Conservation (phyloP, 23 tunicate genomes). For the Phallusia fumigata region DNA sequence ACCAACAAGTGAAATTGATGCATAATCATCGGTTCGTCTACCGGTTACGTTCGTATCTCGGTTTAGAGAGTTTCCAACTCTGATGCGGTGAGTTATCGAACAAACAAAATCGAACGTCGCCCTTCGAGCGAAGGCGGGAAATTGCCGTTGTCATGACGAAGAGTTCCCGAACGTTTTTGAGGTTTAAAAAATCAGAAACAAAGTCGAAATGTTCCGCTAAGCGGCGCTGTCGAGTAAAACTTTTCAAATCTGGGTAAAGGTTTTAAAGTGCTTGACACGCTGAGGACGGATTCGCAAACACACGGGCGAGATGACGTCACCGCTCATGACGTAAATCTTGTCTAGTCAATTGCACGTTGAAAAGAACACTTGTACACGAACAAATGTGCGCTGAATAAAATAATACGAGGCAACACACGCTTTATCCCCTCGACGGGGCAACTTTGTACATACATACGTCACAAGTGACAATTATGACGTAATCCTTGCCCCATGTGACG, state of each 20-base stretch:
- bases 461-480: no score
- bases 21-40: neutral
- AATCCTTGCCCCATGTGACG: no score
- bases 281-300: neutral
- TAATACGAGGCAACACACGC: no score
- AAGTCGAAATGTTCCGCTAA: neutral
- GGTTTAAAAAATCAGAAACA: neutral
- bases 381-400: no score
- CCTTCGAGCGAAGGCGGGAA: neutral
- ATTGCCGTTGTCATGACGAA: neutral
- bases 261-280: neutral
- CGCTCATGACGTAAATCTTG: neutral
- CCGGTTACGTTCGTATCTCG: neutral
- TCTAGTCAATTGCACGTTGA: slow-evolving; percentile 9
- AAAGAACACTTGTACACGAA: neutral
- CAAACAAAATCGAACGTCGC: neutral
- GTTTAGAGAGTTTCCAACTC: slow-evolving; percentile 3
- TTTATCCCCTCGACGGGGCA: no score
- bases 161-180: neutral
- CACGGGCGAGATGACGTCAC: neutral
- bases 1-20: neutral
- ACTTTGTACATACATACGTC: no score
- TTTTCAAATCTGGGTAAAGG: neutral
- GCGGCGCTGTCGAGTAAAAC: neutral
- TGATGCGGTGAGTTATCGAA: neutral